Percentiles rank a stretch among this genome's conserved stretches.
phyloP scores from a whole-genome alignment of 1,140 invertebrate species.

The Idris sp. region DNA sequence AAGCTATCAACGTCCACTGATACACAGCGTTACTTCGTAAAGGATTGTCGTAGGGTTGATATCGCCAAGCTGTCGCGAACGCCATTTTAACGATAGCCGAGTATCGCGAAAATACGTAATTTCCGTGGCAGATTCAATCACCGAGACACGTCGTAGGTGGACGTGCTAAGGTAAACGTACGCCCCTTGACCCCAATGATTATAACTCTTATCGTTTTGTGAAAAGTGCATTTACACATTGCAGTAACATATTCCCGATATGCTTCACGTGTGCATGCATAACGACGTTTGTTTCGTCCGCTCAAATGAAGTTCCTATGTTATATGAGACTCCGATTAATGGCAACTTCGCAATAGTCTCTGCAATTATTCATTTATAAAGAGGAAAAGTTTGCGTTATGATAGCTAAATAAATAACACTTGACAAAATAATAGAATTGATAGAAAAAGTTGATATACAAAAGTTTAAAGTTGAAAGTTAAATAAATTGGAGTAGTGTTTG shows the following conservation, averaged over 20 bases:
- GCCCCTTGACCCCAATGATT: constrained; percentile 62
- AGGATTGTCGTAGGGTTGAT: constrained; percentile 39
- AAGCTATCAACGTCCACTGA: constrained; percentile 14
- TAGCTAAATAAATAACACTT: constrained; percentile 18
- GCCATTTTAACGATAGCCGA: constrained; percentile 47
- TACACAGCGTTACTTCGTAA: constrained; percentile 2
- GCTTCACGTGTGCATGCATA: constrained; percentile 29
- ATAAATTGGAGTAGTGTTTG: too few relatives aligned
- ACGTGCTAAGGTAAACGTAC: constrained; percentile 40
- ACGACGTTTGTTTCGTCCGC: constrained; percentile 33
- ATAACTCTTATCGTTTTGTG: constrained; percentile 61
- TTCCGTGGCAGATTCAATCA: constrained; percentile 36
- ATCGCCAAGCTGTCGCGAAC: constrained; percentile 23
- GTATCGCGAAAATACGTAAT: constrained; percentile 48
- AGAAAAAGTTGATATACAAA: too few relatives aligned
- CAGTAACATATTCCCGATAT: constrained; percentile 40
- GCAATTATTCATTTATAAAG: constrained; percentile 38
- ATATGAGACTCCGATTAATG: constrained; percentile 43
- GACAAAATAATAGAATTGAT: constrained; percentile 3
- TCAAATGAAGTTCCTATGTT: constrained; percentile 55
- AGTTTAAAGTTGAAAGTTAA: too few relatives aligned
- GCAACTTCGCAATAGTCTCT: background rate
- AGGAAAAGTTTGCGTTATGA: constrained; percentile 8
- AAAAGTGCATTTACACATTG: constrained; percentile 63
- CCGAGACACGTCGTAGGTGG: constrained; percentile 51